Conservation (phyloP, 2,888 invertebrate species). For the Thecocarcelia acutangulata region DNA sequence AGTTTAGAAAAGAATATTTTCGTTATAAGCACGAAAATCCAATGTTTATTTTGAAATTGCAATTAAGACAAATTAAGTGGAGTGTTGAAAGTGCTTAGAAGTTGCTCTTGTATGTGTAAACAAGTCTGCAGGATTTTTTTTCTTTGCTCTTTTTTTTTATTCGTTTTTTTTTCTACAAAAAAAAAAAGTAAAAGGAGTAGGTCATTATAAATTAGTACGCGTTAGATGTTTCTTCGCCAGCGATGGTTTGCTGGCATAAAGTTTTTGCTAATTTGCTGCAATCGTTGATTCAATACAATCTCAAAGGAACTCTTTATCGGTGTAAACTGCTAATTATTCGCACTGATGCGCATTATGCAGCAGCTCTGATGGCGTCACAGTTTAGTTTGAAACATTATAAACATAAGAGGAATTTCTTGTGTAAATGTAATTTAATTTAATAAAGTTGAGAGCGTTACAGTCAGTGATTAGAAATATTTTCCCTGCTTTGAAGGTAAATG, state of each 20-base stretch:
- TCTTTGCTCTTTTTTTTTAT: neutral
- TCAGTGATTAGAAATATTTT: neutral
- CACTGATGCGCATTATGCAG: neutral
- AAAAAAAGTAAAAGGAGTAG: conserved; percentile 43
- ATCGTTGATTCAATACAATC: conserved; percentile 33
- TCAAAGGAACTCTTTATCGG: conserved; percentile 44
- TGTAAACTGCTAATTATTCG: conserved; percentile 38
- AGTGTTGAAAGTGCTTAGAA: conserved; percentile 41
- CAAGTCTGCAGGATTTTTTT: conserved; percentile 14
- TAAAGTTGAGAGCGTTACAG: neutral
- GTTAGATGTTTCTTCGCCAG: conserved; percentile 9
- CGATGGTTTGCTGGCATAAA: conserved; percentile 31
- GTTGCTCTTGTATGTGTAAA: neutral
- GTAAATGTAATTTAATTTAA: neutral
- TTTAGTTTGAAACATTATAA: neutral
- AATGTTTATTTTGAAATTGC: conserved; percentile 57
- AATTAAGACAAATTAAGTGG: conserved; percentile 55
- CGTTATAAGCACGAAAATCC: conserved; percentile 55
- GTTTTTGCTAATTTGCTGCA: conserved; percentile 39
- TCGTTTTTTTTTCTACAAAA: neutral
- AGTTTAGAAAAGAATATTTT: neutral
- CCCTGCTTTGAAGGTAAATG: neutral
- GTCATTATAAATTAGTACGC: conserved; percentile 57
- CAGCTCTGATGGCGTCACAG: neutral
- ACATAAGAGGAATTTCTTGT: neutral